A percentile compares a stretch with the other conserved stretches of the same genome.
These are phyloP conservation scores for Apogon hyalosoma DNA, from an alignment of 2,797 vertebrate species.

Conservation along the genomic window DNA sequence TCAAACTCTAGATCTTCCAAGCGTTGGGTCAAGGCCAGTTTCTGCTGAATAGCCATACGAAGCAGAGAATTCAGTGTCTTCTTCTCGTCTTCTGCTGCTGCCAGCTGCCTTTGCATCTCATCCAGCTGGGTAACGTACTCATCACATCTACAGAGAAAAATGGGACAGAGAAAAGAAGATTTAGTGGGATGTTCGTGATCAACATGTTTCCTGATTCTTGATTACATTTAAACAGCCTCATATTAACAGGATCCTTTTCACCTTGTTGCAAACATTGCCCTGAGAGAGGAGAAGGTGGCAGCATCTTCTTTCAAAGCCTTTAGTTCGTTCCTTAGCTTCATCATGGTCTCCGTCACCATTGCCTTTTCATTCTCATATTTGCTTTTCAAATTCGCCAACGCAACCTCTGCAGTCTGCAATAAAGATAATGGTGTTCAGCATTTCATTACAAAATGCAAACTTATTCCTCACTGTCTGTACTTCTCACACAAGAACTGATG, in stretches of 20 bases:
- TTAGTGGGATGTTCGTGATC: neutral
- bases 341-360: conserved; percentile 97
- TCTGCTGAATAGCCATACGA: conserved; percentile 98
- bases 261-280: conserved; percentile 97
- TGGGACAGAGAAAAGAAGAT: neutral
- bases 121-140: conserved; percentile 94
- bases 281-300: conserved; percentile 94
- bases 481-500: conserved; percentile 1
- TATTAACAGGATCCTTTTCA: conserved; percentile 50
- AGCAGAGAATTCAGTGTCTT: too few species aligned
- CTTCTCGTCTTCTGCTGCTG: too few species aligned
- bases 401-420: conserved; percentile 92
- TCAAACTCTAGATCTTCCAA: conserved; percentile 99
- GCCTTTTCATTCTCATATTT: conserved; percentile 97
- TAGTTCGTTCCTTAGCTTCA: conserved; percentile 96
- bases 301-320: conserved; percentile 96
- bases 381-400: conserved; percentile 95
- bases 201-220: too few species aligned
- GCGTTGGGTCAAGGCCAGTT: conserved; percentile 95
- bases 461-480: neutral
- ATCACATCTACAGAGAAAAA: conserved; percentile 87
- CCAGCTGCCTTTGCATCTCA: too few species aligned
- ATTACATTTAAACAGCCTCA: accelerated
- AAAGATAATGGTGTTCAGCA: conserved; percentile 8
- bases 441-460: neutral